Percentiles rank a stretch among this genome's conserved stretches.
Conservation (phyloP, 2,888 invertebrate genomes). For the Trichopoda pennipes region DNA sequence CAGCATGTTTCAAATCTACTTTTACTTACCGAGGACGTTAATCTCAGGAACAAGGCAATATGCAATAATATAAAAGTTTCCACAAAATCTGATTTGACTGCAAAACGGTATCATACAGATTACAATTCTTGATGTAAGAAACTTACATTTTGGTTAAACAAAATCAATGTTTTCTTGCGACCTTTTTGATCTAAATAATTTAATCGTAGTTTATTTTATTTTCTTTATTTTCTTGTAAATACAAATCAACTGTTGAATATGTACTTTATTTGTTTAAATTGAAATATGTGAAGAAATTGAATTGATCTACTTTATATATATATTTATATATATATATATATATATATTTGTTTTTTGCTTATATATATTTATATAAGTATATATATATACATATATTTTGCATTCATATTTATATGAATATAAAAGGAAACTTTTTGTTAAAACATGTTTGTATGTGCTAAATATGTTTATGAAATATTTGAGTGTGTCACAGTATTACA, state of each 20-base stretch:
- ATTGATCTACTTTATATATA: neutral
- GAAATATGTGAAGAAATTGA: neutral
- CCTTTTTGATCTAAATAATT: conserved; percentile 6
- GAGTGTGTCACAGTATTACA: no score
- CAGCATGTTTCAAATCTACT: conserved; percentile 79
- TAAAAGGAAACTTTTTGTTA: no score
- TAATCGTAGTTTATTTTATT: neutral
- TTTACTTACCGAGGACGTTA: conserved; percentile 82
- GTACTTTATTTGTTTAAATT: neutral
- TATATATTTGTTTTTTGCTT: no score
- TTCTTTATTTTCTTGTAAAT: conserved; percentile 1
- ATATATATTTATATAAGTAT: no score
- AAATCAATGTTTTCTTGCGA: conserved; percentile 30
- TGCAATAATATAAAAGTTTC: conserved; percentile 79
- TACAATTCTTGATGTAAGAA: conserved; percentile 36
- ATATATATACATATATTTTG: no score
- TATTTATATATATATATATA: no score
- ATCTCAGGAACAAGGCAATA: conserved; percentile 82
- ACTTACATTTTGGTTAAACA: conserved; percentile 37
- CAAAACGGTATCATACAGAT: conserved; percentile 55
- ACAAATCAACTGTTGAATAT: conserved; percentile 1
- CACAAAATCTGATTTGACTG: conserved; percentile 74
- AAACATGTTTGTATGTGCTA: no score
- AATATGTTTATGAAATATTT: no score
- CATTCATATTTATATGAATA: no score